Base-by-base conservation (phyloP, 2,888 invertebrate species). In the Papilio gigon region DNA sequence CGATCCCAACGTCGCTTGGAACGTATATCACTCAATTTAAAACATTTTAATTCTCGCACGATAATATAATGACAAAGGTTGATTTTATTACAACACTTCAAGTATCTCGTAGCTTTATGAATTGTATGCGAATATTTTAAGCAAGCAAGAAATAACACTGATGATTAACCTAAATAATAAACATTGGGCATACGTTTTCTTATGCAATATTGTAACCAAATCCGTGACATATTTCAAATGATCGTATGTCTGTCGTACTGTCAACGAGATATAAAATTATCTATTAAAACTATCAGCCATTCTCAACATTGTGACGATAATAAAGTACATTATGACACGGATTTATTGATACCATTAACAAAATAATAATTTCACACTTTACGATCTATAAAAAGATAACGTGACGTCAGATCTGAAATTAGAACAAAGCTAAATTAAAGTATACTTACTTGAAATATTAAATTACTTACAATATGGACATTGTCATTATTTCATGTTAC, bases 281-380 rank as follows among this genome's bases (percentile, higher is more conserved):
- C n/a, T 58, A 44, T 44, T 66, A 66, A 63, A 63, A 44, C 44
- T 66, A 66, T 35, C n/a, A 33, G 59, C 58, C 33, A 47, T 66
- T 59, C 25, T 47, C 63, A 53, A 84, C 85, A 86, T 77, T 80
- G 84, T 86, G 81, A 81, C 81, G 80, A 79, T 77, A 73, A 73
- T 76, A 74, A 77, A 75, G 78, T 78, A 42, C 76, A 79, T 85
- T 77, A 83, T 78, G 75, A 79, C 77, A 77, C 59, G 75, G 79
- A 89, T 90, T 90, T 89, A 90, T 89, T 77, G 86, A 70, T 68
- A 84, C 87, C 81, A 88, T 89, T 85, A 89, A 88, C 89, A 86
- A 85, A 87, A 89, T 88, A 87, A 88, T 89, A 87, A 88, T 88
- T 85, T 79, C 78, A 76, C 80, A 83, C 82, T 88, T 90, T 89